A percentile compares a stretch with the other conserved stretches of the same genome.
Evolutionary conservation across 2,797 vertebrate genomes (phyloP).

Genomic region (Lacerta viridis): DNA sequence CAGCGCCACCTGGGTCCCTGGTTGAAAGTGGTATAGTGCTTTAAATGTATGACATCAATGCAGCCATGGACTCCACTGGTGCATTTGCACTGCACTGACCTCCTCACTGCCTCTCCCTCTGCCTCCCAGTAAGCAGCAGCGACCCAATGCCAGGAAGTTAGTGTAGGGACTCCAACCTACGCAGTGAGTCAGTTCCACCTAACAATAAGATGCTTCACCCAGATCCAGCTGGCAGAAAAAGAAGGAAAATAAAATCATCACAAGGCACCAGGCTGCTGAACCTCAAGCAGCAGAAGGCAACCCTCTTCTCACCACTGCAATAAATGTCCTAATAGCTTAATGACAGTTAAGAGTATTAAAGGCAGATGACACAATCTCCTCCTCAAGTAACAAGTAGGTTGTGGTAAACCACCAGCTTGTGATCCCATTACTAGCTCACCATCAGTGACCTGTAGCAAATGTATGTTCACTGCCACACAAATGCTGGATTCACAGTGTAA

Average conservation of each 20-base stretch:
- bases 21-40: too few species aligned
- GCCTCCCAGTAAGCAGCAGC: too few species aligned
- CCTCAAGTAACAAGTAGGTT: conserved; percentile 2
- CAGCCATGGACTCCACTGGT: too few species aligned
- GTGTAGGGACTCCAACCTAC: too few species aligned
- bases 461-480: too few species aligned
- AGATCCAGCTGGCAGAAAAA: neutral
- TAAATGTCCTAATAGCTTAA: conserved; percentile 7
- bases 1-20: too few species aligned
- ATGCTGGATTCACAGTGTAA: neutral
- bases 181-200: too few species aligned
- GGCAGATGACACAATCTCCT: neutral
- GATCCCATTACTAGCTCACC: neutral
- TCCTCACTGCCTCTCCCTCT: too few species aligned
- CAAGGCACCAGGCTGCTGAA: neutral
- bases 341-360: conserved; percentile 27
- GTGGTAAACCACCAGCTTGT: neutral
- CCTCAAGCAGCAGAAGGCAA: neutral
- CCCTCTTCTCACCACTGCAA: neutral
- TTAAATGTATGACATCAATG: fast-evolving
- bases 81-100: too few species aligned
- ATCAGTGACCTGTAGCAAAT: neutral
- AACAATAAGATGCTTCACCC: neutral
- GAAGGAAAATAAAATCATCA: neutral
- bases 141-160: too few species aligned